Evolutionary conservation across 2,113 vertebrate genomes (phyloP).

Genomic region (Lycaon pictus): DNA sequence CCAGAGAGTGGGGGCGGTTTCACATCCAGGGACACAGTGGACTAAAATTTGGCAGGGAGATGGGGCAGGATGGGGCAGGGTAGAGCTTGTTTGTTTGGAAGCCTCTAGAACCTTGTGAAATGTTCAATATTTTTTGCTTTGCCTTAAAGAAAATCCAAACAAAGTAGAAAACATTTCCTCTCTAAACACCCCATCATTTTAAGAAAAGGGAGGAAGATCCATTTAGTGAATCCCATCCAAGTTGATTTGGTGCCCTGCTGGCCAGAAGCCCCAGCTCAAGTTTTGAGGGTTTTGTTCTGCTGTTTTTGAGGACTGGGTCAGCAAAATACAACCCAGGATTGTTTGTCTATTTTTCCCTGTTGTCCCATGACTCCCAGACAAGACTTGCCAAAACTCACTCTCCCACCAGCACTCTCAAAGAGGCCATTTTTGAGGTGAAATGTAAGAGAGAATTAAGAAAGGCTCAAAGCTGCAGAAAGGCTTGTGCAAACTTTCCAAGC

Average conservation of each 20-base stretch:
- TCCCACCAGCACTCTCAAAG: conserved; percentile 57
- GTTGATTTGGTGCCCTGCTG: conserved; percentile 64
- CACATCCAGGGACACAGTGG: not conserved
- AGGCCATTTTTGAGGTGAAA: conserved; percentile 39
- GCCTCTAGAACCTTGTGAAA: not conserved
- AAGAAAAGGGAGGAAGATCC: conserved; percentile 17
- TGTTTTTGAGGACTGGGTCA: conserved; percentile 66
- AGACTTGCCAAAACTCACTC: conserved; percentile 62
- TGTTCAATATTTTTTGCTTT: not conserved
- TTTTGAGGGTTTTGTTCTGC: conserved; percentile 62
- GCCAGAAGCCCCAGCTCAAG: conserved; percentile 38
- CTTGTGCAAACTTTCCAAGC: not conserved
- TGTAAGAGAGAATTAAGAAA: conserved; percentile 49
- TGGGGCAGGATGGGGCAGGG: not conserved
- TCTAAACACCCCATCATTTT: not conserved
- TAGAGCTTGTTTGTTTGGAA: not conserved
- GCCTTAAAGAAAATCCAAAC: conserved; percentile 40
- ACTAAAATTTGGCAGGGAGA: not conserved
- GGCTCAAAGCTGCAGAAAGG: not conserved
- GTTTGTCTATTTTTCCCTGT: conserved; percentile 58
- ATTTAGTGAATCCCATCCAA: not conserved
- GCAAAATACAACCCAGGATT: conserved; percentile 65
- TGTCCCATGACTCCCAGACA: conserved; percentile 63
- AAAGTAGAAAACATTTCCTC: conserved; percentile 51
- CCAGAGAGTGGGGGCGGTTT: not conserved